These are phyloP conservation scores for Saxidomus purpurata DNA, from an alignment of 1,140 invertebrate genomes.

Conservation along the genomic window DNA sequence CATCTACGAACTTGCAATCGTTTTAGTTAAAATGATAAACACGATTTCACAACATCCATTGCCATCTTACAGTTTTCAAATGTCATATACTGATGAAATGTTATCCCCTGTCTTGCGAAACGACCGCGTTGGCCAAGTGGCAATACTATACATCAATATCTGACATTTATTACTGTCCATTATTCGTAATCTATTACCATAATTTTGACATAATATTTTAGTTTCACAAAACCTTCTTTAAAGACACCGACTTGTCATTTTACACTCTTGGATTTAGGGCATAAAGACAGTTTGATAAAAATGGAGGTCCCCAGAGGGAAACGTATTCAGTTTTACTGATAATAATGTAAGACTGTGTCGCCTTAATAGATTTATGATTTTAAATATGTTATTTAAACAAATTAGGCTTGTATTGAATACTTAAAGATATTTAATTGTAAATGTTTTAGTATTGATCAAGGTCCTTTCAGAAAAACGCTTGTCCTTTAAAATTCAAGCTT, in stretches of 20 bases:
- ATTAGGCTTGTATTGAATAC: conserved; percentile 14
- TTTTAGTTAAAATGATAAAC: too few relatives aligned
- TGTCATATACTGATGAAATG: too few relatives aligned
- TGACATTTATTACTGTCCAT: background rate
- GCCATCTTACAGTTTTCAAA: too few relatives aligned
- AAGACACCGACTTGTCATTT: background rate
- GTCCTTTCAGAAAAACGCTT: background rate
- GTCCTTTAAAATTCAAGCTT: conserved; percentile 35
- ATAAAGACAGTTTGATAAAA: background rate
- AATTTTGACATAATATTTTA: conserved; percentile 18
- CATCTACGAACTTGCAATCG: too few relatives aligned
- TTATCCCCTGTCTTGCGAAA: background rate
- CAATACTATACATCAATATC: background rate
- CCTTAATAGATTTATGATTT: background rate
- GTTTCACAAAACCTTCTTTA: background rate
- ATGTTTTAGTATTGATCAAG: background rate
- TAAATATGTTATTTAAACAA: conserved; percentile 40
- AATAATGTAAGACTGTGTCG: background rate
- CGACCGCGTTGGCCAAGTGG: background rate
- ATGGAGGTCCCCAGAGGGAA: background rate
- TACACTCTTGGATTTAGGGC: conserved; percentile 17
- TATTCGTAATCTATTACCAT: background rate
- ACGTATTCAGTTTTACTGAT: background rate
- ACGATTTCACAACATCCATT: too few relatives aligned
- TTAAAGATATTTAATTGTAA: conserved; percentile 15